Evolutionary conservation across 2,888 invertebrate genomes (phyloP).

Genomic region (Mactromeris polynyma): DNA sequence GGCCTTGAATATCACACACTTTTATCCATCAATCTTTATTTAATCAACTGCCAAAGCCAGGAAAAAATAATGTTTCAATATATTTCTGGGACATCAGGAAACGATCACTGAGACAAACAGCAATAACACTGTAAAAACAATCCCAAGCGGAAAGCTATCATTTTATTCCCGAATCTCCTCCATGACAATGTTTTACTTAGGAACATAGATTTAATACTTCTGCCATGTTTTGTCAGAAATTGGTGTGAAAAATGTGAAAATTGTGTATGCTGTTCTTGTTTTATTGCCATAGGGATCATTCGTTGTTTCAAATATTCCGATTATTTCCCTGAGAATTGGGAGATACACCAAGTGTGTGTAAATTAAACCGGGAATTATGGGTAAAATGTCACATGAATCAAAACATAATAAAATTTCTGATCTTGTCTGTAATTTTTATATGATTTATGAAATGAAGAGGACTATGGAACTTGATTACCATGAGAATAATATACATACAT

Average conservation of each 20-base stretch:
- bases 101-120: constrained; percentile 29
- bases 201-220: constrained; percentile 68
- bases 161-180: constrained; percentile 42
- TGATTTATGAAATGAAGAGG: constrained; percentile 23
- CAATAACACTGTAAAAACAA: constrained; percentile 52
- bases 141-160: constrained; percentile 59
- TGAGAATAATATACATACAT: not conserved
- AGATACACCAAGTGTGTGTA: constrained; percentile 45
- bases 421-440: constrained; percentile 56
- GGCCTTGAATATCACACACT: too few species aligned
- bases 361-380: constrained; percentile 48
- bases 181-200: constrained; percentile 60
- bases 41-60: not conserved
- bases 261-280: constrained; percentile 40
- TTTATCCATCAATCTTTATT: not conserved
- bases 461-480: not conserved
- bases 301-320: constrained; percentile 37
- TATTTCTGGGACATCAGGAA: not conserved
- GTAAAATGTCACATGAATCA: constrained; percentile 50
- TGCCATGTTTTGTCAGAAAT: constrained; percentile 56
- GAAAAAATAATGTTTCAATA: constrained; percentile 14
- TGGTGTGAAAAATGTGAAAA: constrained; percentile 60
- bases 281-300: constrained; percentile 52
- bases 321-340: constrained; percentile 35
- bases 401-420: constrained; percentile 40